Conservation (phyloP, 2,888 invertebrate species). For the Pandemis cinnamomeana region DNA sequence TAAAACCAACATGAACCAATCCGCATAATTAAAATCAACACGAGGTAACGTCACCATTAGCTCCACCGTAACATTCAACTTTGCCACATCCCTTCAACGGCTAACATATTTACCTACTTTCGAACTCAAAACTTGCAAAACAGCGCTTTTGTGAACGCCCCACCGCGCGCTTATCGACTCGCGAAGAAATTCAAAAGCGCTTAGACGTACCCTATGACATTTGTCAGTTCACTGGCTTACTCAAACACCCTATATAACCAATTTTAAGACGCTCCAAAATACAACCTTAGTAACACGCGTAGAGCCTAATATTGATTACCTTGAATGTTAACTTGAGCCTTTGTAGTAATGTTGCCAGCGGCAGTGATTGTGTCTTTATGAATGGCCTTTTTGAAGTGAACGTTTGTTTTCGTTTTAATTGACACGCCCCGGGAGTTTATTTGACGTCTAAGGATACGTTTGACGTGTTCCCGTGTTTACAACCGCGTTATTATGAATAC, state of each 20-base stretch:
- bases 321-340: neutral
- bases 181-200: conserved; percentile 81
- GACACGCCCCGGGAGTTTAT: conserved; percentile 51
- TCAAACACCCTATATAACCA: neutral
- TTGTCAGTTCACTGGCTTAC: conserved; percentile 69
- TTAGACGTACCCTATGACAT: conserved; percentile 71
- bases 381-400: conserved; percentile 75
- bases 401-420: conserved; percentile 70
- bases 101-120: conserved; percentile 83
- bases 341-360: conserved; percentile 57
- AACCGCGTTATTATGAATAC: neutral
- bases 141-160: conserved; percentile 69
- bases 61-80: conserved; percentile 55
- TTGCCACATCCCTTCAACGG: conserved; percentile 74
- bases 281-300: neutral
- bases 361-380: conserved; percentile 75
- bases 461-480: conserved; percentile 5
- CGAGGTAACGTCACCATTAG: conserved; percentile 71
- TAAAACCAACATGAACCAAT: conserved; percentile 3
- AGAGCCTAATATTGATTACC: conserved; percentile 1
- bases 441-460: conserved; percentile 20
- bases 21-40: conserved; percentile 34
- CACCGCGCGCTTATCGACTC: conserved; percentile 71
- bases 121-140: conserved; percentile 78
- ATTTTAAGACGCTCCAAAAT: neutral